Evolutionary conservation across 2,797 vertebrate species (phyloP), one percentile per base, ranked within the genome.

Genomic region (Crenichthys baileyi): DNA sequence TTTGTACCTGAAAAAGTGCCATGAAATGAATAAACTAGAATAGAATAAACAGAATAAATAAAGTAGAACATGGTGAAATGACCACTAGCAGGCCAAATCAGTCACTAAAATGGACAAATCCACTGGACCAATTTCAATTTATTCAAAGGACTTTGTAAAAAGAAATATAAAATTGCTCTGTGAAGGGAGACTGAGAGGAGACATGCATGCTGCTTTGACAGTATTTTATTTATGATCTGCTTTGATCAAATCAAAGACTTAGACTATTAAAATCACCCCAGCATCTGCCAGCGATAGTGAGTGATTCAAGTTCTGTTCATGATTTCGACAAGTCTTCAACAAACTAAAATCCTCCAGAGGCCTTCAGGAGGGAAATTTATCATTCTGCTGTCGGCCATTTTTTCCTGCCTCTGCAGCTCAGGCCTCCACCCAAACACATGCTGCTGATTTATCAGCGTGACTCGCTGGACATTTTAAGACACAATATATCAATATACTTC

Each of bases 381-480:
- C 90, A 83, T 75, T 58, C 77, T 72, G 77, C 46, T 87, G 31
- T 75, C n/a, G 12, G 82, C 74, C 80, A 79, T 36, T 75, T 77
- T 67, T 48, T 41, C 7, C 72, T 82, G 53, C 36, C 84, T 63
- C 72, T 61, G 74, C 78, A 75, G 41, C 65, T 72, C 50, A 72
- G 81, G 65, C 58, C 70, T 48, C 18, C 44, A 85, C 53, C 75
- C 51, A 51, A 79, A 87, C 85, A 87, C 75, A 85, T 46, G 67
- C 71, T 72, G 61, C 22, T 85, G 87, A 94, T 94, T 91, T 92
- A 94, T 91, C 88, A 88, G 82, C 85, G 91, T 93, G 90, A 90
- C 91, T 86, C 61, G 90, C 36, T 58, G 61, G 71, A 86, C 63
- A 76, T 89, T 83, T 74, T 72, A 85, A 77, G 77, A 86, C 36